Evolutionary conservation across 2,113 vertebrate genomes (phyloP).

Genomic region (human (Homo sapiens)): GRCh38 chr15:98177001-98177500

Average conservation of each 20-base stretch:
- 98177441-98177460: background rate
- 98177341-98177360: background rate
- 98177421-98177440: background rate
- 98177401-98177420: background rate
- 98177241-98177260: background rate
- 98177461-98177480: background rate
- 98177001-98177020: background rate
- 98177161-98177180: background rate
- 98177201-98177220: background rate
- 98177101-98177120: background rate
- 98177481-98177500: background rate
- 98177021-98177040: accelerated
- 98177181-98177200: background rate
- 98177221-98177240: background rate
- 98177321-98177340: too few relatives aligned
- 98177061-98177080: accelerated
- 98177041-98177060: background rate
- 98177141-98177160: background rate
- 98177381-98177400: accelerated
- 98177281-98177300: background rate
- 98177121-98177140: background rate
- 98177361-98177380: background rate
- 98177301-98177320: background rate
- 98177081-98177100: background rate
- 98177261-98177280: background rate